Evolutionary conservation across 1,140 invertebrate genomes (phyloP).

Genomic region (Gryllus bimaculatus): DNA sequence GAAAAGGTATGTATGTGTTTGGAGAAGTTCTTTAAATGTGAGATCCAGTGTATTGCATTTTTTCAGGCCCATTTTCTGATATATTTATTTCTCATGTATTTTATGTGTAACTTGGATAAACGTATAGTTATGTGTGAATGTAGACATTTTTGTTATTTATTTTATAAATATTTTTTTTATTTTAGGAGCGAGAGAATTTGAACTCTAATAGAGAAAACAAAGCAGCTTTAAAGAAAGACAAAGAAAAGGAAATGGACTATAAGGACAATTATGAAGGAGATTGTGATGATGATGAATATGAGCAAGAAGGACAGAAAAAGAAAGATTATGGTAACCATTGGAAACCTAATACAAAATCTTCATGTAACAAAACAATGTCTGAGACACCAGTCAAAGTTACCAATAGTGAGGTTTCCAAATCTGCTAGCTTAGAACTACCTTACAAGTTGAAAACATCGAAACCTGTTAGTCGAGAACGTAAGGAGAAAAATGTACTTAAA

Average conservation of each 20-base stretch:
- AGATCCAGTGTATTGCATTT: neutral
- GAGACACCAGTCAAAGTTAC: neutral
- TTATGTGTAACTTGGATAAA: neutral
- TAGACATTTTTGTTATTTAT: neutral
- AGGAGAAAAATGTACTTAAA: slow-evolving; percentile 25
- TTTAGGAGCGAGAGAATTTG: slow-evolving; percentile 10
- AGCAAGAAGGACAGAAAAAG: slow-evolving; percentile 30
- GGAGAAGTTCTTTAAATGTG: neutral
- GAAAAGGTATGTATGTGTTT: slow-evolving; percentile 18
- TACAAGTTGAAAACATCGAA: slow-evolving; percentile 31
- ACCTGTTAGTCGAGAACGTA: slow-evolving; percentile 11
- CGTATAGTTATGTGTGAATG: neutral
- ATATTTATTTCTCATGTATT: neutral
- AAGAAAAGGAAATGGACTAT: slow-evolving; percentile 21
- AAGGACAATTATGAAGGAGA: slow-evolving; percentile 39
- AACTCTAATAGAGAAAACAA: neutral
- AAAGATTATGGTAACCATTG: slow-evolving; percentile 33
- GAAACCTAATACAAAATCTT: slow-evolving; percentile 34
- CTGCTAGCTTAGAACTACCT: slow-evolving; percentile 28
- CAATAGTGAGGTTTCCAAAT: neutral
- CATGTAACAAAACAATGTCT: slow-evolving; percentile 26
- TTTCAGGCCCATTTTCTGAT: neutral
- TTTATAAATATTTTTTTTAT: neutral
- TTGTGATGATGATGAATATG: slow-evolving; percentile 39
- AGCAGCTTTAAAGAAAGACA: neutral